Evolutionary conservation across 2,888 invertebrate genomes (phyloP), one percentile per base, ranked within the genome.

Genomic region (Noctua janthina): DNA sequence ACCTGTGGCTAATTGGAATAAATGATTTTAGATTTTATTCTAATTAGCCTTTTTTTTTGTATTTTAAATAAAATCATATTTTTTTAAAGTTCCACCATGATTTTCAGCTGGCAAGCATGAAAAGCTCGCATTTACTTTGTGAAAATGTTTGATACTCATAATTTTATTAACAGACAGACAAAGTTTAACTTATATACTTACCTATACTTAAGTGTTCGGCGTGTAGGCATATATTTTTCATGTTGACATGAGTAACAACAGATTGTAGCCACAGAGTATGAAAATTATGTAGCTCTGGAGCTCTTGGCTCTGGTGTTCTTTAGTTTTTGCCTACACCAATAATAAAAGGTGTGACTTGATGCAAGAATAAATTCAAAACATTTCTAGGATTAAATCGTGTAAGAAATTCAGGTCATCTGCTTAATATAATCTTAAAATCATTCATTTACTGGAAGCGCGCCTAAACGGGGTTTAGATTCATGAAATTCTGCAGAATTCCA

Each of bases 171-270:
- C 87, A 84, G 81, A 90, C 86, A 75, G 85, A 88, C 75, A 78
- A 56, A 56, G n/a, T 15, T 46, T 70, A 2, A 59, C 6, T 46
- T 81, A 66, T 51, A 81, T 70, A 66, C 15, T 64, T 68, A 72
- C 7, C 0, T n/a, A n/a, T 20, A 79, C 43, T 43, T 70, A 46
- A 23, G 67, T 82, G 43, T 75, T 75, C 68, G 87, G 82, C 85
- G 73, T 82, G 78, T 78, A 78, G 68, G 54, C 79, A 83, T 84
- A 72, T 90, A 78, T 81, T 78, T 73, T 89, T 86, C 88, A 88
- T 91, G 92, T 93, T 93, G 94, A 94, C 93, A 94, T 91, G 93
- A 90, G 89, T 88, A 90, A 88, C 86, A 87, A 88, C 86, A 87
- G 82, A 77, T 78, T 72, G 78, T 88, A 11, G 13, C 1, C 74